Evolutionary conservation across 2,888 invertebrate genomes (phyloP), one percentile per base, ranked within the genome.

Genomic region (Polymixis flavicincta): DNA sequence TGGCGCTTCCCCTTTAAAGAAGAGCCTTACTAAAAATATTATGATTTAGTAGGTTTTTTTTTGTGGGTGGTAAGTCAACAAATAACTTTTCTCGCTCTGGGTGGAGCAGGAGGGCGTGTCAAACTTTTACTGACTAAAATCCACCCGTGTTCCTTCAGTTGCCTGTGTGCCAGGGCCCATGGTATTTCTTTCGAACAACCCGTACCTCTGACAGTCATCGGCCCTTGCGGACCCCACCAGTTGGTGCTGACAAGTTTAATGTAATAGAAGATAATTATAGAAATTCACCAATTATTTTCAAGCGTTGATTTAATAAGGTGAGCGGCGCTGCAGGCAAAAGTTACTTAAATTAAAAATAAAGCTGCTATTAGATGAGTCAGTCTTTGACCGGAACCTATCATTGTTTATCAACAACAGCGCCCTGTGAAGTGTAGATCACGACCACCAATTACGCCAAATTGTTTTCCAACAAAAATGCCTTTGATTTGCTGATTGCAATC

Each of bases 371-470:
- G 19, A 84, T 85, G 82, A 83, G 25, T 83, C 85, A 83, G 37
- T 32, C 11, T 48, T 69, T 63, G 57, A n/a, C 50, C 42, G 52
- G 69, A 76, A 71, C 64, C 60, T 81, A 32, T 55, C 28, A 66
- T 76, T 54, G 59, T 63, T 81, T 84, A 76, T 78, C 71, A 78
- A 57, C 72, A 76, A 74, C 70, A 70, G 63, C 61, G 71, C 71
- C 59, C 76, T 70, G 75, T 67, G 60, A 84, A 78, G 74, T 79
- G 54, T 76, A 64, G 83, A 81, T 90, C 77, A 77, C 90, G 90
- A 90, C 71, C 71, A n/a, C 78, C 90, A 90, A 90, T 90, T 88
- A 89, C 17, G 65, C 69, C 72, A 84, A 85, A 90, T 88, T 86
- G 77, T 82, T 69, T 76, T 85, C 77, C 77, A 83, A 78, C 85